Percentiles rank a stretch among this genome's conserved stretches.
These are phyloP conservation scores for Semnornis frantzii DNA, from an alignment of 2,113 vertebrate genomes.

Conservation along the genomic window DNA sequence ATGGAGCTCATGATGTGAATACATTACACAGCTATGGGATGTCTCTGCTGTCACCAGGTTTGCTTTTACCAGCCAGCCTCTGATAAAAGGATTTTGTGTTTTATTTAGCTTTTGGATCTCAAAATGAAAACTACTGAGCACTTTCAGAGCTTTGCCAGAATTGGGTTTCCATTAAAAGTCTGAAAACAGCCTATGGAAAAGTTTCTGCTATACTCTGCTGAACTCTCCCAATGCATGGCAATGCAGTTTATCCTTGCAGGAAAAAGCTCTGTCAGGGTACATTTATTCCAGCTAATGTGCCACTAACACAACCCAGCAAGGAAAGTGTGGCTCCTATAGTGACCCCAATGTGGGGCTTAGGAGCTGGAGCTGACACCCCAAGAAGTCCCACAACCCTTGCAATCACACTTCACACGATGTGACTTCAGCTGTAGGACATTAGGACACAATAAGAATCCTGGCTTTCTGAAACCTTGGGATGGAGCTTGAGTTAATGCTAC, in stretches of 20 bases:
- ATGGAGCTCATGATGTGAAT: neutral
- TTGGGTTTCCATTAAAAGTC: conserved; percentile 3
- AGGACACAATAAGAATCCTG: neutral
- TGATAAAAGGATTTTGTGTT: neutral
- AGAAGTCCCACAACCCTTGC: neutral
- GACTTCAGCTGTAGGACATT: neutral
- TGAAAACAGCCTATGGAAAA: neutral
- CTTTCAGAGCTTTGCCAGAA: conserved; percentile 31
- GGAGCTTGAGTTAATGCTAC: neutral
- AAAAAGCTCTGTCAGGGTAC: neutral
- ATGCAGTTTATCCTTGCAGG: neutral
- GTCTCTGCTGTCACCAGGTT: conserved; percentile 32
- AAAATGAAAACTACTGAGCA: neutral
- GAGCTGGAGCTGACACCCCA: neutral
- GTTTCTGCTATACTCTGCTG: neutral
- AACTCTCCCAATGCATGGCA: neutral
- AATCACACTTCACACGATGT: neutral
- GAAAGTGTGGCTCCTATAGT: neutral
- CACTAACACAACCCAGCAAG: neutral
- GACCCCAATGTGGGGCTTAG: neutral
- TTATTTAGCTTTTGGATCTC: neutral
- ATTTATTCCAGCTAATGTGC: neutral
- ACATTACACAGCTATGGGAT: neutral
- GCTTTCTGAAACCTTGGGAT: neutral
- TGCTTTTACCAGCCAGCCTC: neutral